Conservation (phyloP, 2,888 invertebrate species). For the Brachycybe producta region DNA sequence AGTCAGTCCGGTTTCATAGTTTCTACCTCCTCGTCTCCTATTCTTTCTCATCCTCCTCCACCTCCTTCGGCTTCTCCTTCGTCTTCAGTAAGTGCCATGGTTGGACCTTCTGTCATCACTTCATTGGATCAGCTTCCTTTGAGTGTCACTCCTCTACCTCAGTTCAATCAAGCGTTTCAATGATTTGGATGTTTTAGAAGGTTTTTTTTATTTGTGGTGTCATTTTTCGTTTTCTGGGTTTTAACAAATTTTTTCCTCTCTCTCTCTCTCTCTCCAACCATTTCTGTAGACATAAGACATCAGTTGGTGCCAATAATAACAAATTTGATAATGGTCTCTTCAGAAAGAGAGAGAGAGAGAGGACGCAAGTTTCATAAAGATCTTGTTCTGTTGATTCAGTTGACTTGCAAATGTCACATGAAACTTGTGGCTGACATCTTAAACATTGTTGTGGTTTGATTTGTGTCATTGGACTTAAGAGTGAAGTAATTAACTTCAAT, state of each 20-base stretch:
- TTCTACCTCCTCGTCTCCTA: not conserved
- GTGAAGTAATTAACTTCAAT: no score
- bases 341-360: no score
- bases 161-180: slow-evolving; percentile 17
- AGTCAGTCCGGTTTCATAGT: not conserved
- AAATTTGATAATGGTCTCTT: not conserved
- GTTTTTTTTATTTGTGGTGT: not conserved
- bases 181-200: not conserved
- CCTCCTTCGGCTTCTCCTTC: not conserved
- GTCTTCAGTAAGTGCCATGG: not conserved
- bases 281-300: not conserved
- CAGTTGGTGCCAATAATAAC: not conserved
- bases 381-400: no score
- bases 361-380: no score
- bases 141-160: slow-evolving; percentile 11
- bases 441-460: no score
- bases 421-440: no score
- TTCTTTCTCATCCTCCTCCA: not conserved
- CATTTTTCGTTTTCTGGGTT: not conserved
- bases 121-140: not conserved
- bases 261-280: not conserved
- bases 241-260: not conserved
- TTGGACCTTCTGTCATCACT: not conserved
- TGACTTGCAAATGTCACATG: no score
- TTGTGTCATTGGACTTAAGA: no score